A percentile compares a stretch with the other conserved stretches of the same genome.
phyloP scores from a whole-genome alignment of 2,113 vertebrate species.

The Indicator indicator region DNA sequence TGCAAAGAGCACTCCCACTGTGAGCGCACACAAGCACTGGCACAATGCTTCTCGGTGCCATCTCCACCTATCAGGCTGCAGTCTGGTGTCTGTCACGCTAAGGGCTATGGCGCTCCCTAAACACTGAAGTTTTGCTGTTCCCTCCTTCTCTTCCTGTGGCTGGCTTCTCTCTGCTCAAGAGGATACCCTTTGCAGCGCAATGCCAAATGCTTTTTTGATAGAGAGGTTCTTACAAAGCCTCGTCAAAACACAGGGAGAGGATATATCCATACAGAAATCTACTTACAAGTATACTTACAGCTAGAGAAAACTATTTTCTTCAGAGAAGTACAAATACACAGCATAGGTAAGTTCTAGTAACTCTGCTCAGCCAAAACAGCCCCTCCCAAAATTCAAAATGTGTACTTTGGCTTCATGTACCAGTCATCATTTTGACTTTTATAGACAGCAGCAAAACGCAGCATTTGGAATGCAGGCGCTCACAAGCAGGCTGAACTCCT shows the following conservation, averaged over 20 bases:
- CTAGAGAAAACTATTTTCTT: background rate
- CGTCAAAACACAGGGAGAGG: background rate
- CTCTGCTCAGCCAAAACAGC: background rate
- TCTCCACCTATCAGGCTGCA: background rate
- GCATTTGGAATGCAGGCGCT: background rate
- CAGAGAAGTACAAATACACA: background rate
- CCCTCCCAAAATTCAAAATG: too few species aligned
- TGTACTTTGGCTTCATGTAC: background rate
- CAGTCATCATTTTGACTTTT: background rate
- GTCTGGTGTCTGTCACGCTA: background rate
- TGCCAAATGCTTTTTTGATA: rapidly evolving
- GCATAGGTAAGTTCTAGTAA: background rate
- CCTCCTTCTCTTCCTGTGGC: background rate
- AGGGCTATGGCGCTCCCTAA: background rate
- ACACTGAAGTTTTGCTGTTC: background rate
- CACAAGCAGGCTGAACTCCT: background rate
- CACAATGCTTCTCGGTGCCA: background rate
- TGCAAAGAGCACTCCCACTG: rapidly evolving
- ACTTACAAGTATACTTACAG: background rate
- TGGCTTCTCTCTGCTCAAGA: rapidly evolving
- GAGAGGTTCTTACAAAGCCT: background rate
- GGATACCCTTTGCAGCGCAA: background rate
- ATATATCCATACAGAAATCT: background rate
- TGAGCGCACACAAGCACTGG: rapidly evolving
- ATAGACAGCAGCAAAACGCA: background rate